Conservation (phyloP, 2,113 vertebrate genomes). For the Scortum barcoo region DNA sequence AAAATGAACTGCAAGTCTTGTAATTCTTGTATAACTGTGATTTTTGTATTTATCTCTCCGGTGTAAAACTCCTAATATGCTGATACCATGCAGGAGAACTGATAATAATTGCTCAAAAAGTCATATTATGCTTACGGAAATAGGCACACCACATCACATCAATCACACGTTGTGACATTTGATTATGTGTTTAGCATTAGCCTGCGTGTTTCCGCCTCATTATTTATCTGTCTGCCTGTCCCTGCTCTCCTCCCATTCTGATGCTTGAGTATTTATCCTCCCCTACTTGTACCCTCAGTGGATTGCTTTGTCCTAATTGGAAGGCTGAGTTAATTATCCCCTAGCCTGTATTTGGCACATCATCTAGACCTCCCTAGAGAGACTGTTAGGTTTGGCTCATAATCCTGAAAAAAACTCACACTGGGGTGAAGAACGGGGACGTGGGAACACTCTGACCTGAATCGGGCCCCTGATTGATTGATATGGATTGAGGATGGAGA, state of each 20-base stretch:
- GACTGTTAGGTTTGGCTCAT: conserved; percentile 64
- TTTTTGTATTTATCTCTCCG: neutral
- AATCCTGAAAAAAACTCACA: conserved; percentile 41
- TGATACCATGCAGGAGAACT: neutral
- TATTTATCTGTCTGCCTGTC: conserved; percentile 54
- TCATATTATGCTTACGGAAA: neutral
- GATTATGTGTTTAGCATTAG: conserved; percentile 27
- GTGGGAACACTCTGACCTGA: conserved; percentile 42
- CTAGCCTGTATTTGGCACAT: conserved; percentile 77
- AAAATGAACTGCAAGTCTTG: neutral
- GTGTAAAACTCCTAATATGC: neutral
- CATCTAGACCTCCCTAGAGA: conserved; percentile 73
- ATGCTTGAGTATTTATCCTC: conserved; percentile 69
- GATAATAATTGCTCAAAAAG: neutral
- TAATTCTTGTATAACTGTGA: neutral
- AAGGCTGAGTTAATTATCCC: conserved; percentile 83
- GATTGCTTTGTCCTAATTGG: conserved; percentile 81
- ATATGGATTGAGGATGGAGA: conserved; percentile 40
- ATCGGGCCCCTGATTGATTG: conserved; percentile 50
- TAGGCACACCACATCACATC: neutral
- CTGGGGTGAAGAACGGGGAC: conserved; percentile 25
- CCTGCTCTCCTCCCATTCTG: conserved; percentile 39
- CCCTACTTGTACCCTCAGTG: conserved; percentile 63
- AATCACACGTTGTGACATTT: conserved; percentile 21
- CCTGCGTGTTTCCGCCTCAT: conserved; percentile 26